These are phyloP conservation scores for Luscinia megarhynchos DNA, from an alignment of 2,797 vertebrate genomes.

Conservation along the genomic window DNA sequence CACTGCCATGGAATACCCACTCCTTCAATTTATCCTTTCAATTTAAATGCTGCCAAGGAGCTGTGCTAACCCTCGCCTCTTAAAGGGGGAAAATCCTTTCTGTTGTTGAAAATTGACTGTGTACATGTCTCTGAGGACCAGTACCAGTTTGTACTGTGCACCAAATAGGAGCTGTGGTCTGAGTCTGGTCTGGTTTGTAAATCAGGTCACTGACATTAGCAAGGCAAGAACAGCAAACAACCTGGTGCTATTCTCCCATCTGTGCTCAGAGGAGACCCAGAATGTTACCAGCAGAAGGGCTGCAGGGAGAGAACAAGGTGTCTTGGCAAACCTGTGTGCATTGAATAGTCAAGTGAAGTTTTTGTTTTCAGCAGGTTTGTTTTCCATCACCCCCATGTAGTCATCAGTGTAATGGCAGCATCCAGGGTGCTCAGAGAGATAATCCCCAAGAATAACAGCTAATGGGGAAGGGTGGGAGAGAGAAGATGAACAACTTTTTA, in stretches of 20 bases:
- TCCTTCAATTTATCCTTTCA: not conserved
- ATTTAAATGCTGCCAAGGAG: not conserved
- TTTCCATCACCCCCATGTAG: not conserved
- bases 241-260: not conserved
- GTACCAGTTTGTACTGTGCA: not conserved
- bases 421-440: not conserved
- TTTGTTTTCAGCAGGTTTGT: not conserved
- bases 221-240: not conserved
- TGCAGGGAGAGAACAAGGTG: not conserved
- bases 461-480: not conserved
- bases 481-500: not conserved
- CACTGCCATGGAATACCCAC: not conserved
- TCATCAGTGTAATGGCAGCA: not conserved
- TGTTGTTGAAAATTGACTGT: not conserved
- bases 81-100: not conserved
- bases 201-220: not conserved
- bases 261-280: not conserved
- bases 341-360: not conserved
- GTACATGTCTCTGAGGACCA: not conserved
- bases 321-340: not conserved
- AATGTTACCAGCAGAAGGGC: not conserved
- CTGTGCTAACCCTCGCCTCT: not conserved
- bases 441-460: not conserved
- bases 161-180: not conserved
- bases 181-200: not conserved